Conservation (phyloP, 1,140 invertebrate species). For the Plodia interpunctella region DNA sequence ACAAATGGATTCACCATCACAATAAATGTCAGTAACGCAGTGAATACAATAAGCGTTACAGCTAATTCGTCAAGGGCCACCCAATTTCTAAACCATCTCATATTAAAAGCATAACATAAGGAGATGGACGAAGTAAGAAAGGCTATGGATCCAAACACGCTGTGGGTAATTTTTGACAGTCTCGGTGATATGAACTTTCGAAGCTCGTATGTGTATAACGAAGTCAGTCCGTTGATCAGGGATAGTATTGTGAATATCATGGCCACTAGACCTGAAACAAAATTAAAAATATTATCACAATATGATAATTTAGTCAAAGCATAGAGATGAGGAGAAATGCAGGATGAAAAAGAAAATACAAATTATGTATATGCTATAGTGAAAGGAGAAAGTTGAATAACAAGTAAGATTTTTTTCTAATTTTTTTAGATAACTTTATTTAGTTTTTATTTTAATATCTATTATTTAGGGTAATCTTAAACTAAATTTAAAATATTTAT, state of each 20-base stretch:
- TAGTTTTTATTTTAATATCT: no score
- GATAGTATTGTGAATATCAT: slow-evolving; percentile 29
- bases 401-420: no score
- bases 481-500: no score
- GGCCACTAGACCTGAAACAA: slow-evolving; percentile 26
- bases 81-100: slow-evolving; percentile 24
- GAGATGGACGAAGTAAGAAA: slow-evolving; percentile 19
- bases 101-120: slow-evolving; percentile 27
- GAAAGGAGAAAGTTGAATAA: no score
- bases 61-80: slow-evolving; percentile 9
- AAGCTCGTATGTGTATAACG: slow-evolving; percentile 25
- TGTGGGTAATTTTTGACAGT: slow-evolving; percentile 30
- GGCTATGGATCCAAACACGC: slow-evolving; percentile 23
- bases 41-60: slow-evolving; percentile 21
- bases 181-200: slow-evolving; percentile 16
- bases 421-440: no score
- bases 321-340: no score
- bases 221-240: slow-evolving; percentile 26
- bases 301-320: no score
- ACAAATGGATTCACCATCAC: slow-evolving; percentile 18
- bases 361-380: no score
- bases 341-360: no score
- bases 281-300: no score
- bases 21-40: slow-evolving; percentile 19
- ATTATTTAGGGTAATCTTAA: no score